Evolutionary conservation across 2,113 vertebrate species (phyloP), one percentile per base, ranked within the genome.

Genomic region (Lethenteron reissneri): DNA sequence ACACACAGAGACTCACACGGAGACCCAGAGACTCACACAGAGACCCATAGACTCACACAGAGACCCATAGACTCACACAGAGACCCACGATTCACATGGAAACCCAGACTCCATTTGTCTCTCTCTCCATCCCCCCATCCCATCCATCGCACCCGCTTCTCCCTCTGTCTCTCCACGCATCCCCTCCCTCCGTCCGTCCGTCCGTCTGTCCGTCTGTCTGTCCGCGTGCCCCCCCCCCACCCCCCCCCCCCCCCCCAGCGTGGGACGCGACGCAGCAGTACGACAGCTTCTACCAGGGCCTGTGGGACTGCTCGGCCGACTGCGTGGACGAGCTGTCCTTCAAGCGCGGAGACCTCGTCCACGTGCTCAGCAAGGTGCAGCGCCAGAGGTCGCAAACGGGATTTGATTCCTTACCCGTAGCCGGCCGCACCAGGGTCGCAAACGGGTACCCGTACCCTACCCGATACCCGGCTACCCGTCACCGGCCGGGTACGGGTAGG

Each of bases 361-460:
- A 78, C 76, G 80, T 99, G 77, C 78, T 99, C 17, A 97, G 89
- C 83, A 97, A 95, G 90, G 94, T 99, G 25, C 25, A 41, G 25
- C 25, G 25, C 25, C 21, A 3, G 21, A 21, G 21, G 21, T 21
- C 21, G 21, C 21, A 21, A 21, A 21, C 21, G 21, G 21, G 21
- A 3, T 21, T 21, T 21, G 21, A 21, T 21, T 21, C 21, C 21
- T 21, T 21, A 21, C 3, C 21, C 21, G 21, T 19, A 19, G 1
- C 17, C 17, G 17, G 21, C 21, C 21, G 21, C 21, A 21, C 21
- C 21, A 21, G 21, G 21, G 21, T 21, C 21, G 21, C 21, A 21
- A 21, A 3, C 21, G 21, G 21, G 21, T 21, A 21, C 21, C 21
- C 21, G 21, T 21, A 3, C 21, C 21, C 21, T 21, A 21, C 21